Conservation (phyloP, 2,797 vertebrate genomes). For the Aldrovandia affinis region DNA sequence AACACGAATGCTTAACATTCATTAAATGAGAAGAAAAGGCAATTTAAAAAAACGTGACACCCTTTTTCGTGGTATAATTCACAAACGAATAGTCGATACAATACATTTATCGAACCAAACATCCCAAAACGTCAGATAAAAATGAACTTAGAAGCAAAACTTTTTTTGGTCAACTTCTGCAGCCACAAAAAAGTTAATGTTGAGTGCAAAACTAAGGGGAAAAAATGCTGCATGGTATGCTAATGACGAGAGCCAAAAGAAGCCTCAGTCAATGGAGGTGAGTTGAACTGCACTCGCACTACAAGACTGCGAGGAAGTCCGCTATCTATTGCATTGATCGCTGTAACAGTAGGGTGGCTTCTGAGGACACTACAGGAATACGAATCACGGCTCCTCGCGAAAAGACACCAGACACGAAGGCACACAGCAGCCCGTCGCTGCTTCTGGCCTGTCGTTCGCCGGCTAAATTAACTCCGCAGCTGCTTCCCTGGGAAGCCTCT, state of each 20-base stretch:
- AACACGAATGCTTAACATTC: no score
- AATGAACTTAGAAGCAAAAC: neutral
- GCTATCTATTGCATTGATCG: constrained; percentile 62
- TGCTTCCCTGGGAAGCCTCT: constrained; percentile 1
- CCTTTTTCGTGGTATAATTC: no score
- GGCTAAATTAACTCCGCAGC: constrained; percentile 48
- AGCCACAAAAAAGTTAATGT: neutral
- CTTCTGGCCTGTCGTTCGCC: neutral
- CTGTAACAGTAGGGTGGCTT: constrained; percentile 59
- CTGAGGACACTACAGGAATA: constrained; percentile 44
- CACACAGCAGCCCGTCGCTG: constrained; percentile 55
- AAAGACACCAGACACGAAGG: constrained; percentile 67
- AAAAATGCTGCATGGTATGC: neutral
- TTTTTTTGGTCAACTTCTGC: neutral
- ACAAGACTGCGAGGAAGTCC: neutral
- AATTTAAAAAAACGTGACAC: no score
- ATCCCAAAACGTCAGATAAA: neutral
- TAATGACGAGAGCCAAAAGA: no score
- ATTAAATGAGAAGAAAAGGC: no score
- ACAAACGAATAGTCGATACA: no score
- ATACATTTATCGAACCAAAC: neutral
- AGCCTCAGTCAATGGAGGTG: neutral
- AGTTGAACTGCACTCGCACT: neutral
- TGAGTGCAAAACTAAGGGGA: neutral
- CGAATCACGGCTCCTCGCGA: neutral